phyloP scores from a whole-genome alignment of 2,797 vertebrate genomes.

The Lagodon rhomboides region DNA sequence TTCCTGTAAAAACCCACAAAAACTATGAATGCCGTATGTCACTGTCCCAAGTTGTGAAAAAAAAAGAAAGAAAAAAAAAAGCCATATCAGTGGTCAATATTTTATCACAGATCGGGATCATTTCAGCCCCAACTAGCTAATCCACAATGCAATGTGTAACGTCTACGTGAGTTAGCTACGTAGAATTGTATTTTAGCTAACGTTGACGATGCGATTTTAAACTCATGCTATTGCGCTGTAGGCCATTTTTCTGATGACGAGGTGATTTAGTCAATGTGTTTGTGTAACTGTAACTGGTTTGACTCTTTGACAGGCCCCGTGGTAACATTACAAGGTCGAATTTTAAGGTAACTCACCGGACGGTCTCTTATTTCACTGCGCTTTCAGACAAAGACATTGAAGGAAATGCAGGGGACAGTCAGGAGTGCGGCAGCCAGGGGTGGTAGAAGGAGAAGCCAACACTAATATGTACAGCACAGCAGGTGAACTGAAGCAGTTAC shows the following conservation, averaged over 20 bases:
- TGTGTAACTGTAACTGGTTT: not conserved
- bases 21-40: not conserved
- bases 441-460: not conserved
- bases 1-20: not conserved
- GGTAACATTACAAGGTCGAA: not conserved
- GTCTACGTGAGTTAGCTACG: not conserved
- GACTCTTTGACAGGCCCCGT: not conserved
- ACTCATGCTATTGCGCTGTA: not conserved
- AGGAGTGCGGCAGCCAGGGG: not conserved
- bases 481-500: constrained; percentile 7
- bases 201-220: not conserved
- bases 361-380: constrained; percentile 16
- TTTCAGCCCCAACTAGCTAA: too few relatives aligned
- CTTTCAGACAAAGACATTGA: constrained; percentile 57
- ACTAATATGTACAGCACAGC: not conserved
- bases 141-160: not conserved
- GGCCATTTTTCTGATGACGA: not conserved
- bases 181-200: not conserved
- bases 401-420: constrained; percentile 27
- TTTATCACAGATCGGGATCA: not conserved
- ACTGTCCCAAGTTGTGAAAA: not conserved
- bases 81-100: not conserved
- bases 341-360: constrained; percentile 60
- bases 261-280: not conserved
- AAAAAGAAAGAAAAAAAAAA: not conserved